Conservation (phyloP, 1,140 invertebrate species). For the Bombus haemorrhoidalis region DNA sequence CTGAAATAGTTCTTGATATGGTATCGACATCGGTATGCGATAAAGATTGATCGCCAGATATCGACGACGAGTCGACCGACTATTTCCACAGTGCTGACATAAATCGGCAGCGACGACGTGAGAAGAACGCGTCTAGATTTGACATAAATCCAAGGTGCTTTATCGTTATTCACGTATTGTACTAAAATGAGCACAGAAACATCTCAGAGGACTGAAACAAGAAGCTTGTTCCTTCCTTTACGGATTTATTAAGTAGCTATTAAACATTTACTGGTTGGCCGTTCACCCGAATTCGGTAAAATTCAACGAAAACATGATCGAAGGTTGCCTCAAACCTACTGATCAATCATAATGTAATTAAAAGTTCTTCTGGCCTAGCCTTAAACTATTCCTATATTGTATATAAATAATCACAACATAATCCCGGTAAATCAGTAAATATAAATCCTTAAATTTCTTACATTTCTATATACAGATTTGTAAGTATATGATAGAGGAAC, state of each 20-base stretch:
- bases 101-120: conserved; percentile 19
- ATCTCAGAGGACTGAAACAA: not conserved
- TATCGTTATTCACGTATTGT: not conserved
- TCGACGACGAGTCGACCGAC: conserved; percentile 54
- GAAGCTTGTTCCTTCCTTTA: not conserved
- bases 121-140: not conserved
- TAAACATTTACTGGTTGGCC: too few relatives aligned
- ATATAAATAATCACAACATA: too few relatives aligned
- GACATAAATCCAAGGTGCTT: not conserved
- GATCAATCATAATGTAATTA: too few relatives aligned
- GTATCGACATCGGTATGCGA: conserved; percentile 70
- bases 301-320: not conserved
- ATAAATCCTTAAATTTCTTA: too few relatives aligned
- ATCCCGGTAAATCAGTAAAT: too few relatives aligned
- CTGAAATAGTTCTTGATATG: conserved; percentile 33
- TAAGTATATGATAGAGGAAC: too few relatives aligned
- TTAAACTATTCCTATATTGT: too few relatives aligned
- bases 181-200: not conserved
- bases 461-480: too few relatives aligned
- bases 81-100: conserved; percentile 55
- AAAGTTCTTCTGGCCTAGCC: too few relatives aligned
- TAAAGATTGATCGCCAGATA: conserved; percentile 69
- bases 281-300: not conserved
- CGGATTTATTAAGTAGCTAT: too few relatives aligned
- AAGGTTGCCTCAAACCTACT: not conserved